Conservation (phyloP, 2,113 vertebrate genomes). For the Campylomormyrus tamandua region DNA sequence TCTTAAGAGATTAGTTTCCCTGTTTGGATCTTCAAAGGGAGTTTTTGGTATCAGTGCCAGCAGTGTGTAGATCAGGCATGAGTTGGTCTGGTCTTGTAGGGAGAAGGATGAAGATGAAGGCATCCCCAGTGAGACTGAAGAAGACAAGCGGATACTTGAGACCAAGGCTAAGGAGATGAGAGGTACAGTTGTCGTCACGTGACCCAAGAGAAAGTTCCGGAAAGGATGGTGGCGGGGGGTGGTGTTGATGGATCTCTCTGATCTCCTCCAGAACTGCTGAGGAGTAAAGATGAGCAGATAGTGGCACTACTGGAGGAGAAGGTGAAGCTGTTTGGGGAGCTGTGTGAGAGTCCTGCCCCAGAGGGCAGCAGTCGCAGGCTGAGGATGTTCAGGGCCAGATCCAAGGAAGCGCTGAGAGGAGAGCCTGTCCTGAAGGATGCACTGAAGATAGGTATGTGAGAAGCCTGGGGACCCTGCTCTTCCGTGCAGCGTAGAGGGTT, state of each 20-base stretch:
- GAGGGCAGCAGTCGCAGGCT: conserved; percentile 41
- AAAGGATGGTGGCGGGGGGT: background rate
- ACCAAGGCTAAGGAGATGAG: conserved; percentile 80
- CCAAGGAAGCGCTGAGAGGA: conserved; percentile 75
- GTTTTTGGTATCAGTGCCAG: background rate
- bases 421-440: conserved; percentile 81
- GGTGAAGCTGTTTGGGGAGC: conserved; percentile 77
- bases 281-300: conserved; percentile 87
- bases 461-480: background rate
- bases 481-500: background rate
- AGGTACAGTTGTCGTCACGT: conserved; percentile 59
- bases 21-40: background rate
- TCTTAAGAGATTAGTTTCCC: background rate
- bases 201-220: background rate
- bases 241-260: background rate
- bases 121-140: conserved; percentile 87
- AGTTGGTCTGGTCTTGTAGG: conserved; percentile 50
- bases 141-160: conserved; percentile 80
- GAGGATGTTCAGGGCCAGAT: conserved; percentile 72
- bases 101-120: conserved; percentile 94
- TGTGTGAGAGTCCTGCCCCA: conserved; percentile 67
- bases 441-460: conserved; percentile 78
- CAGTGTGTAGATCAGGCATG: background rate
- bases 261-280: conserved; percentile 70
- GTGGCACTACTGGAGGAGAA: conserved; percentile 82